Conservation (phyloP, 2,797 vertebrate species). For the Scleropages formosus region DNA sequence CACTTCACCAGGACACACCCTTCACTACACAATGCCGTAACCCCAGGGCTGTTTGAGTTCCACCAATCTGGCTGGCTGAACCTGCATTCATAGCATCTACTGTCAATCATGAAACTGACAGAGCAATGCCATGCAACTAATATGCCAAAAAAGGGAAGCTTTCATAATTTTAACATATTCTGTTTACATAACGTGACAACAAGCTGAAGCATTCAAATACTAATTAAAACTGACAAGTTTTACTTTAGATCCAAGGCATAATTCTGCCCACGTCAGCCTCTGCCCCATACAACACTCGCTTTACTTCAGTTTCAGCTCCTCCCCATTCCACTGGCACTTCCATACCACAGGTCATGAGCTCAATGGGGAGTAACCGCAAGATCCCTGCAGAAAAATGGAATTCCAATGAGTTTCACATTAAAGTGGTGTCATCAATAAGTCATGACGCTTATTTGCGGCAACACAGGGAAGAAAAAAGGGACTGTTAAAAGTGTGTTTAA, state of each 20-base stretch:
- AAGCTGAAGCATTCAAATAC: neutral
- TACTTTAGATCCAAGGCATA: neutral
- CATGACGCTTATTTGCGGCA: slow-evolving; percentile 50
- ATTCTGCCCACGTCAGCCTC: neutral
- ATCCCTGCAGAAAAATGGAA: slow-evolving; percentile 1
- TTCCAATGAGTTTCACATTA: slow-evolving; percentile 41
- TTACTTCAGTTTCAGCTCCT: neutral
- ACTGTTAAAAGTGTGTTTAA: slow-evolving; percentile 23
- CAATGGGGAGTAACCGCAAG: neutral
- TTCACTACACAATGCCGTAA: neutral
- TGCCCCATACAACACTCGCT: neutral
- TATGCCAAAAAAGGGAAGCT: neutral
- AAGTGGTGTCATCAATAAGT: slow-evolving; percentile 55
- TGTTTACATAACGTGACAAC: slow-evolving; percentile 6
- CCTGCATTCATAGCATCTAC: neutral
- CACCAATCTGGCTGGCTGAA: neutral
- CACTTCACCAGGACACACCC: neutral
- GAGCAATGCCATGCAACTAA: neutral
- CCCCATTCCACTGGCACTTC: too few species aligned
- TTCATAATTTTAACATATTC: neutral
- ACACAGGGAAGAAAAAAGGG: slow-evolving; percentile 41
- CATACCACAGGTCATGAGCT: neutral
- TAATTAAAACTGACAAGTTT: slow-evolving; percentile 25
- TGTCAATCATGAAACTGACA: neutral
- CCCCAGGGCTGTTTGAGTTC: neutral